phyloP scores from a whole-genome alignment of 2,888 invertebrate genomes.

The Ectropis crepuscularia region DNA sequence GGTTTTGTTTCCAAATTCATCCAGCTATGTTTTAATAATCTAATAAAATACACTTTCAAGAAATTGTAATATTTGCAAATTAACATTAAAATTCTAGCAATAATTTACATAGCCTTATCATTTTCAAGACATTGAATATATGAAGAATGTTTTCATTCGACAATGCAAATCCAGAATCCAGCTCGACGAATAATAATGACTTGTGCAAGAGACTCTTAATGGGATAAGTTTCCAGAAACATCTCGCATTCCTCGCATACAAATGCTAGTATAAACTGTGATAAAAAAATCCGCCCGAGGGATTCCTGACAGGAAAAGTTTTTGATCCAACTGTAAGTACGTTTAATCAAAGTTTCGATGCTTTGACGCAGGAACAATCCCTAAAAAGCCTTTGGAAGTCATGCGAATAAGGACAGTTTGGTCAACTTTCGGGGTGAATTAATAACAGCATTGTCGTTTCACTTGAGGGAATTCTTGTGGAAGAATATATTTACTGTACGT shows the following conservation, averaged over 20 bases:
- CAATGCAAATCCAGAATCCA: conserved; percentile 17
- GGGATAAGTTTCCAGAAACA: conserved; percentile 57
- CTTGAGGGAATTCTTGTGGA: too few relatives aligned
- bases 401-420: conserved; percentile 1
- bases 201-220: conserved; percentile 46
- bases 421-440: not conserved
- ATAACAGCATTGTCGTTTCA: not conserved
- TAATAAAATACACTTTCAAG: conserved; percentile 2
- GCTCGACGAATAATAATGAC: conserved; percentile 41
- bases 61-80: conserved; percentile 2
- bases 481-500: too few relatives aligned
- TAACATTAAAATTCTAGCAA: conserved; percentile 1
- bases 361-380: conserved; percentile 22
- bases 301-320: conserved; percentile 37
- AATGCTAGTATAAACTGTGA: conserved; percentile 47
- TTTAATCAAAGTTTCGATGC: conserved; percentile 41
- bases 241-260: conserved; percentile 57
- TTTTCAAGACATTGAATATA: conserved; percentile 3
- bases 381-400: conserved; percentile 11
- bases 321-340: conserved; percentile 37
- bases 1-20: too few relatives aligned
- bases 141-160: conserved; percentile 13
- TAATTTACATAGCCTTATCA: conserved; percentile 3
- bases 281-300: conserved; percentile 31
- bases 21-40: not conserved